Base-by-base conservation (phyloP, 2,797 vertebrate genomes). In the Rhyacichthys aspro region DNA sequence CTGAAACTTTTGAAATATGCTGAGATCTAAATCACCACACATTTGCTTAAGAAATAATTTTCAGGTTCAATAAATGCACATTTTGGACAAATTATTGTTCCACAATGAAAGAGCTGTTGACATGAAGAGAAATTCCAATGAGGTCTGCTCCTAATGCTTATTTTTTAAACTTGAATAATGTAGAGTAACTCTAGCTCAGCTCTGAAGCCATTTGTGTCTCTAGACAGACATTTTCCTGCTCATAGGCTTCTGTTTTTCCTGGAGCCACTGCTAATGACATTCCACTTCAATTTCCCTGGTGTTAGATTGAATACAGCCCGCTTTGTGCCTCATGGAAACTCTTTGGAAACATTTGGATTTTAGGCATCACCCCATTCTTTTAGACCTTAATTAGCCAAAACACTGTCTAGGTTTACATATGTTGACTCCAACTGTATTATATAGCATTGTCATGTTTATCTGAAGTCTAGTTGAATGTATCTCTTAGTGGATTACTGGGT, bases 401-500 rank as follows among this genome's bases (percentile, higher is more conserved):
- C 7, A 5, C 43, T n/a, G 73, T 67, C 63, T 71, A 37, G 46
- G 63, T 82, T 76, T 67, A 46, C 43, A 63, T 77, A 45, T 64
- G 47, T 19, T 33, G 32, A 34, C 60, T 58, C 28, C 48, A 49
- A n/a, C 23, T 56, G 39, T 55, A 46, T 63, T 68, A 44, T 70
- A 67, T 33, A 52, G 58, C 1, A 55, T 41, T 43, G 12, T 5
- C 9, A 41, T 76, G 77, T 83, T 82, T 81, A 68, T 52, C 19
- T 38, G 36, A 48, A 48, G 57, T 37, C 66, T 63, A 32, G 47
- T 48, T 67, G 44, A 44, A 67, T 67, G 64, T 52, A 61, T 70
- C 49, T 60, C 39, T 78, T 54, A 33, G 56, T 52, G 72, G 79
- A 85, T 84, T 81, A 74, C 75, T 72, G 76, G 74, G 74, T 79